These are phyloP conservation scores for Zosterops pallidus DNA, from an alignment of 2,113 vertebrate species.

Conservation along the genomic window DNA sequence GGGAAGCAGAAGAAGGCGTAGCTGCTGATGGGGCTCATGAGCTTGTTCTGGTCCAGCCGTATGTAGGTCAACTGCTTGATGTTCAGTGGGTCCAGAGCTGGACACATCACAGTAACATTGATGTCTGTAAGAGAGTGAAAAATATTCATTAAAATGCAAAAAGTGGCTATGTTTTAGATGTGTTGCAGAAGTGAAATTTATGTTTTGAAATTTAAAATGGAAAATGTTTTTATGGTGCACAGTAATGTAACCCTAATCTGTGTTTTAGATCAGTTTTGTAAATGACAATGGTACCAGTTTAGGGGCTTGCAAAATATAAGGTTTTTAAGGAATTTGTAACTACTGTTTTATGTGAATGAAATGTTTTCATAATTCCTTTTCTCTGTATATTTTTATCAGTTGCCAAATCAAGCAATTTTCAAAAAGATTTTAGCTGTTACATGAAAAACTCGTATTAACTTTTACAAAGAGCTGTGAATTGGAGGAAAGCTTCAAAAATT, in stretches of 20 bases:
- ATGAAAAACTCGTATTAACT: background rate
- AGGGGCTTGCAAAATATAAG: background rate
- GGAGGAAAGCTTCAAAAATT: background rate
- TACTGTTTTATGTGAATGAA: background rate
- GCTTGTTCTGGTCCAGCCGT: constrained; percentile 81
- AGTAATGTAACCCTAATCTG: background rate
- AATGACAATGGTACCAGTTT: background rate
- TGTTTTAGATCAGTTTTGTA: background rate
- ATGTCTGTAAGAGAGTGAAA: constrained; percentile 71
- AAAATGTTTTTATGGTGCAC: background rate
- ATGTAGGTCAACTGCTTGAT: constrained; percentile 80
- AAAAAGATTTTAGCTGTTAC: background rate
- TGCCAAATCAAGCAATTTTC: background rate
- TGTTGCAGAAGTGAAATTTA: background rate
- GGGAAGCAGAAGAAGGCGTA: constrained; percentile 81
- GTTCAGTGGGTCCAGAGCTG: constrained; percentile 65
- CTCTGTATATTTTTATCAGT: background rate
- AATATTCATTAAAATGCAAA: background rate
- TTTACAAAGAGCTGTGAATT: background rate
- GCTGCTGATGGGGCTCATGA: constrained; percentile 73
- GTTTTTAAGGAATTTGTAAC: background rate
- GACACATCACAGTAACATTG: constrained; percentile 83
- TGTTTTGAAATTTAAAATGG: background rate
- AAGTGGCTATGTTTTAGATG: background rate
- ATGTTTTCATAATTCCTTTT: background rate